These are phyloP conservation scores for Chanos chanos DNA, from an alignment of 2,797 vertebrate species.

Conservation along the genomic window DNA sequence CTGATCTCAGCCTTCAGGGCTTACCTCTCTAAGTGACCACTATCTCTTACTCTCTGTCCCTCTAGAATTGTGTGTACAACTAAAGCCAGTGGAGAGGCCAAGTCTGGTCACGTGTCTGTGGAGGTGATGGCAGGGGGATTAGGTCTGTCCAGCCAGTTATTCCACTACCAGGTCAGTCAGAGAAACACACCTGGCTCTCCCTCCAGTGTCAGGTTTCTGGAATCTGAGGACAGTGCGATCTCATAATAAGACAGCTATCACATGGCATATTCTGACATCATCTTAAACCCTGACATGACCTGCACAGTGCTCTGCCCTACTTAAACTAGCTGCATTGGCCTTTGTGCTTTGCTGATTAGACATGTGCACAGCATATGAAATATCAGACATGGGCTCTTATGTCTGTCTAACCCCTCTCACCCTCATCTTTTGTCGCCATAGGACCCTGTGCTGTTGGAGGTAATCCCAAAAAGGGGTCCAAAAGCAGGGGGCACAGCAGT, in stretches of 20 bases:
- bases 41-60: background rate
- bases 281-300: no score
- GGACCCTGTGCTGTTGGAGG: conserved; percentile 83
- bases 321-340: no score
- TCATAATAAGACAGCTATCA: no score
- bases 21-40: background rate
- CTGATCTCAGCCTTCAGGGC: no score
- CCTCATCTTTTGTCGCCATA: conserved; percentile 43
- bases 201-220: no score
- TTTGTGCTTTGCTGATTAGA: background rate
- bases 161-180: conserved; percentile 85
- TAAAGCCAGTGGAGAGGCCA: conserved; percentile 71
- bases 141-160: conserved; percentile 77
- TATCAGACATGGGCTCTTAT: no score
- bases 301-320: no score
- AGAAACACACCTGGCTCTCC: background rate
- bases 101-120: conserved; percentile 74
- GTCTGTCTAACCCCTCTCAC: background rate
- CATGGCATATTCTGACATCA: no score
- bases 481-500: conserved; percentile 87
- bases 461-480: conserved; percentile 84
- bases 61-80: conserved; percentile 88
- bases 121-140: conserved; percentile 81
- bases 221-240: background rate
- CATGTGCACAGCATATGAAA: no score